These are phyloP conservation scores for Seira ritae DNA, from an alignment of 2,888 invertebrate species.

Conservation along the genomic window DNA sequence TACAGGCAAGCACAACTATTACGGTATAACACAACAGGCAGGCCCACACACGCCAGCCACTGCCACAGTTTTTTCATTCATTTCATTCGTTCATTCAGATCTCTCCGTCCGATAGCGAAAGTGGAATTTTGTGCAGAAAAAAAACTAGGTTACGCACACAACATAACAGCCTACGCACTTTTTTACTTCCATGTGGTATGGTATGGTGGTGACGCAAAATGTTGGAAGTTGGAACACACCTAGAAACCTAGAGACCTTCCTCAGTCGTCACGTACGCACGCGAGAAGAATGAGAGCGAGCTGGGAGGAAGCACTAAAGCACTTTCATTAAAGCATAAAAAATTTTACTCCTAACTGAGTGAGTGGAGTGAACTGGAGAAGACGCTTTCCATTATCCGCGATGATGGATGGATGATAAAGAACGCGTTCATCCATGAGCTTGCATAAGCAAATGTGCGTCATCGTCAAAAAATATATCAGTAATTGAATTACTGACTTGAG, in stretches of 20 bases:
- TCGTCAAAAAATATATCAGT: too few species aligned
- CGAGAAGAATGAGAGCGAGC: too few species aligned
- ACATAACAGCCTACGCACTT: neutral
- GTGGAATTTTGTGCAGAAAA: neutral
- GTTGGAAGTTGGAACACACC: neutral
- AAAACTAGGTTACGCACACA: slow-evolving; percentile 2
- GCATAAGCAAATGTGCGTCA: neutral
- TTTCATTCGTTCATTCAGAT: too few species aligned
- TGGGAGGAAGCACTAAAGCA: too few species aligned
- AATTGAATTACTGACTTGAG: too few species aligned
- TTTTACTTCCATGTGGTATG: neutral
- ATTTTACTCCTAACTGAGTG: too few species aligned
- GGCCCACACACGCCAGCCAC: neutral
- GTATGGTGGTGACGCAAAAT: slow-evolving; percentile 11
- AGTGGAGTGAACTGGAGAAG: neutral
- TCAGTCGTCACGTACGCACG: neutral
- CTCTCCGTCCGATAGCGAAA: neutral
- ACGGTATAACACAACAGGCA: too few species aligned
- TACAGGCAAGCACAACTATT: too few species aligned
- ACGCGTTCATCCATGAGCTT: neutral
- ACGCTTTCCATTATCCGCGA: too few species aligned
- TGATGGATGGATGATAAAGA: neutral
- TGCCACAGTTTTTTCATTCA: neutral
- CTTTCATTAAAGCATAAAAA: too few species aligned
- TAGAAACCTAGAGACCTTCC: too few species aligned